These are phyloP conservation scores for Caloenas nicobarica DNA, from an alignment of 2,113 vertebrate genomes.

Conservation along the genomic window DNA sequence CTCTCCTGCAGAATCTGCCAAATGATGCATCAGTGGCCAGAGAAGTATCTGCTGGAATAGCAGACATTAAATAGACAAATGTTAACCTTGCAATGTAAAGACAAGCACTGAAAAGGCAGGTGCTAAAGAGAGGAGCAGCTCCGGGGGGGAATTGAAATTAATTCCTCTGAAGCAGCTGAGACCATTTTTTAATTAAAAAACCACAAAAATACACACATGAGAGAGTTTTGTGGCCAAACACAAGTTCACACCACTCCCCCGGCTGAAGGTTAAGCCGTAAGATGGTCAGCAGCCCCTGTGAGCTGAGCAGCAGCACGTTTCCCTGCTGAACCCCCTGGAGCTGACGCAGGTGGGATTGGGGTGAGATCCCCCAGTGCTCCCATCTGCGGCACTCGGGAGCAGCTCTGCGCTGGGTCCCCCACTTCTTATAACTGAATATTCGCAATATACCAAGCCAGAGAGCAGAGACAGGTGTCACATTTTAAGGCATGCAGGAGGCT, in stretches of 20 bases:
- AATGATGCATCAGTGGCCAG: background rate
- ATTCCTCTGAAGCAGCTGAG: background rate
- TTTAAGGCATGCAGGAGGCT: background rate
- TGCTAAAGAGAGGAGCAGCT: background rate
- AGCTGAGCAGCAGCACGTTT: background rate
- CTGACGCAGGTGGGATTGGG: accelerated
- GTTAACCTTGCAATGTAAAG: background rate
- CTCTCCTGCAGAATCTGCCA: background rate
- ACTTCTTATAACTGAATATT: background rate
- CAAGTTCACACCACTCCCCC: background rate
- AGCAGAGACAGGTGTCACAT: background rate
- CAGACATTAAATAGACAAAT: background rate
- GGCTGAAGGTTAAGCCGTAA: background rate
- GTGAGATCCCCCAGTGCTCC: background rate
- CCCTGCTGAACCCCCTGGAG: background rate
- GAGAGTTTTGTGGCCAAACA: background rate
- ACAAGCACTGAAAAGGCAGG: background rate
- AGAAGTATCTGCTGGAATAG: background rate
- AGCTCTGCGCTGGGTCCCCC: accelerated
- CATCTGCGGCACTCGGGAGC: accelerated
- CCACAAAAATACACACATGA: accelerated
- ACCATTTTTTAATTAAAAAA: background rate
- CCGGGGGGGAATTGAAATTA: background rate
- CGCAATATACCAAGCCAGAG: background rate
- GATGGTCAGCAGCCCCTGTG: background rate